A percentile compares a stretch with the other conserved stretches of the same genome.
phyloP scores from a whole-genome alignment of 2,888 invertebrate species.

The Agapostemon virescens region DNA sequence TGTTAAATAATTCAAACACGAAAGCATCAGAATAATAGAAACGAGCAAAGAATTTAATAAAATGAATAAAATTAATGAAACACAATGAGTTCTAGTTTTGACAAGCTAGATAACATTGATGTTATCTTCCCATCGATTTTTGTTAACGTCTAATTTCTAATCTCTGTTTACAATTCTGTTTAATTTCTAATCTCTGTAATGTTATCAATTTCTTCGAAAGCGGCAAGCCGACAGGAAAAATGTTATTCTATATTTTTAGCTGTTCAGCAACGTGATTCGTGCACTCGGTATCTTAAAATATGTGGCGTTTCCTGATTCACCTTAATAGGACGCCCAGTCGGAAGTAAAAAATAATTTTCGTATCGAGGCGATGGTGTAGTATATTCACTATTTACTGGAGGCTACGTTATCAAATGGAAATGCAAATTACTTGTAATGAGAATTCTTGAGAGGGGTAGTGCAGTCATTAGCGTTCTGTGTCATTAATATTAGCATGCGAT shows the following conservation, averaged over 20 bases:
- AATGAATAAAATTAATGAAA: no score
- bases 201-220: background rate
- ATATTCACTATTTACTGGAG: background rate
- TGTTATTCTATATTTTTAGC: background rate
- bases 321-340: background rate
- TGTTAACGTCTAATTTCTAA: no score
- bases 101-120: no score
- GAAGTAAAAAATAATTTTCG: background rate
- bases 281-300: background rate
- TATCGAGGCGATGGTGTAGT: background rate
- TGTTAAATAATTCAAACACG: background rate
- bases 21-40: no score
- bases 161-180: no score
- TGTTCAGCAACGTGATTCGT: background rate
- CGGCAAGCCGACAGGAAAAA: background rate
- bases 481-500: constrained; percentile 50
- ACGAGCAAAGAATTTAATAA: no score
- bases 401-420: constrained; percentile 37
- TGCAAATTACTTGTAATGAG: constrained; percentile 49
- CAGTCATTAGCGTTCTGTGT: constrained; percentile 45
- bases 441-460: constrained; percentile 44
- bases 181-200: no score
- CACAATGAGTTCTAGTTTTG: no score
- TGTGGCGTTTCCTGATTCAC: background rate
- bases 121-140: no score